Percentiles rank a stretch among this genome's conserved stretches.
These are phyloP conservation scores for Parascotia fuliginaria DNA, from an alignment of 2,888 invertebrate species.

Conservation along the genomic window DNA sequence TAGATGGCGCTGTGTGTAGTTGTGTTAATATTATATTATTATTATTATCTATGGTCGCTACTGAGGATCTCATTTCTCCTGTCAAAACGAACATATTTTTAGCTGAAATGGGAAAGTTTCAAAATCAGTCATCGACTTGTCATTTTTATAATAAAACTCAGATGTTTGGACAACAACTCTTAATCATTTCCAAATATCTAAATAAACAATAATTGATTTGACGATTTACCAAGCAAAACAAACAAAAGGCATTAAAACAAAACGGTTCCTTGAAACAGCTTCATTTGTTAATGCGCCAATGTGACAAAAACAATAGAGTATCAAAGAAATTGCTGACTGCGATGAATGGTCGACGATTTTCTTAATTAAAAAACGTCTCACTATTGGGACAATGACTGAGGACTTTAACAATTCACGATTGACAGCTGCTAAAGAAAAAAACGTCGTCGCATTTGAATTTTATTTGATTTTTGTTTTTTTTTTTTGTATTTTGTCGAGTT, in stretches of 20 bases:
- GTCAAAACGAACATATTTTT: too few species aligned
- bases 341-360: constrained; percentile 69
- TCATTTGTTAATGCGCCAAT: constrained; percentile 71
- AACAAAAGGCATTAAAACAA: constrained; percentile 12
- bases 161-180: too few species aligned
- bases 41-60: too few species aligned
- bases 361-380: constrained; percentile 82
- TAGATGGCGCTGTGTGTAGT: too few species aligned
- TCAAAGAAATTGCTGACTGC: constrained; percentile 70
- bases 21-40: too few species aligned
- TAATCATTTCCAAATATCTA: background rate
- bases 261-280: constrained; percentile 10
- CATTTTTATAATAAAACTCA: too few species aligned
- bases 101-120: too few species aligned
- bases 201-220: constrained; percentile 2
- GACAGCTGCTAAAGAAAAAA: constrained; percentile 2
- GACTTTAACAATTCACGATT: constrained; percentile 31
- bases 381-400: constrained; percentile 64
- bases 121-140: too few species aligned
- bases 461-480: background rate
- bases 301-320: constrained; percentile 63
- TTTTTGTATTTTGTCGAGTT: background rate
- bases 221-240: background rate
- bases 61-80: too few species aligned
- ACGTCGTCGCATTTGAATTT: background rate